phyloP scores from a whole-genome alignment of 2,797 vertebrate species.

The Coendou prehensilis region DNA sequence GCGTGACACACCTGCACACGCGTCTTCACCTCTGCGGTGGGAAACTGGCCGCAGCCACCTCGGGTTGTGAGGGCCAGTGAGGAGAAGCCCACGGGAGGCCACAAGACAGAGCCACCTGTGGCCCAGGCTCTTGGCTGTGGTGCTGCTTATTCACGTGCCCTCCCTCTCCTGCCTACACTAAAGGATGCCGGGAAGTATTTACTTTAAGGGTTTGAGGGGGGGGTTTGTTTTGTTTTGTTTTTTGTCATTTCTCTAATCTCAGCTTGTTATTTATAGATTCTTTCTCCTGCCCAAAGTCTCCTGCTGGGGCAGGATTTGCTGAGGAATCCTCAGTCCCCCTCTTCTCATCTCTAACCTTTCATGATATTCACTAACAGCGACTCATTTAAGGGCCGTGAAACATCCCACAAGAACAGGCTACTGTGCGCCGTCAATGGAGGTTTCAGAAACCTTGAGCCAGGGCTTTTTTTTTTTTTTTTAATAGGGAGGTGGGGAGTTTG shows the following conservation, averaged over 20 bases:
- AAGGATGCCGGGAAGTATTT: background rate
- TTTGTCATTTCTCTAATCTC: slow-evolving; percentile 34
- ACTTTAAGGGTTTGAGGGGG: background rate
- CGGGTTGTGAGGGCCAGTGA: background rate
- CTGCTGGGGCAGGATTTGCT: slow-evolving; percentile 60
- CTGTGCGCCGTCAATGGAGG: slow-evolving; percentile 81
- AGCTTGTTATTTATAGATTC: slow-evolving; percentile 59
- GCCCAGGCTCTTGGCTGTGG: background rate
- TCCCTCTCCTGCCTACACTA: background rate
- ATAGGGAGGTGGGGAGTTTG: slow-evolving; percentile 72
- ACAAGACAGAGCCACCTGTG: background rate
- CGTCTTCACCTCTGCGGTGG: background rate
- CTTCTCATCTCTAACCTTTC: slow-evolving; percentile 82
- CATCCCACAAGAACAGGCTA: slow-evolving; percentile 81
- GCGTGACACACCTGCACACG: background rate
- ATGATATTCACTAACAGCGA: slow-evolving; percentile 78
- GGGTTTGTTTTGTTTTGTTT: slow-evolving; percentile 74
- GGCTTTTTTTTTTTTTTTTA: slow-evolving; percentile 62
- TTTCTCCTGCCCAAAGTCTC: slow-evolving; percentile 50
- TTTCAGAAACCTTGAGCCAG: slow-evolving; percentile 71
- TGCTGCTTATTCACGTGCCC: fast-evolving
- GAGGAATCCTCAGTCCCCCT: slow-evolving; percentile 58
- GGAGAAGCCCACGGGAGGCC: fast-evolving
- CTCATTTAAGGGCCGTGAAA: slow-evolving; percentile 81
- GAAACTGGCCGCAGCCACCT: background rate